Conservation (phyloP, 1,140 invertebrate genomes). For the Drosophila pseudoananassae region DNA sequence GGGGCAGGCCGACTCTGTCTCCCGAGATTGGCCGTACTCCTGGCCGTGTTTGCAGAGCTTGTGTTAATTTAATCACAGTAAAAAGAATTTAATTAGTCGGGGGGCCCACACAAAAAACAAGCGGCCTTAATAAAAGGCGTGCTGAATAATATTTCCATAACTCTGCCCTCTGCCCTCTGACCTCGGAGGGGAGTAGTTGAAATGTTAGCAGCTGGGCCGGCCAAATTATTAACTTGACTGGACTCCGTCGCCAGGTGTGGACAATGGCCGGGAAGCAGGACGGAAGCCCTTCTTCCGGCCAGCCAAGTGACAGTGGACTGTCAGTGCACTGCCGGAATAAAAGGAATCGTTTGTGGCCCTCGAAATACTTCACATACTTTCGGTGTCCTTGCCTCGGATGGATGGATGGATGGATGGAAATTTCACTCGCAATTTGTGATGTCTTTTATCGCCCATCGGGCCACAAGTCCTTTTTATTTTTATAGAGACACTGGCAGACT, state of each 20-base stretch:
- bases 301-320: neutral
- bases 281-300: neutral
- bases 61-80: constrained; percentile 72
- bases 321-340: neutral
- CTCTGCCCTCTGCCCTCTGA: constrained; percentile 1
- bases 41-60: constrained; percentile 34
- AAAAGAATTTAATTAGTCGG: constrained; percentile 71
- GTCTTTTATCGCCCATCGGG: constrained; percentile 47
- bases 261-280: constrained; percentile 14
- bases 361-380: too few species aligned
- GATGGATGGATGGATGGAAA: constrained; percentile 11
- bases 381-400: neutral
- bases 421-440: constrained; percentile 50
- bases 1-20: constrained; percentile 25
- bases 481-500: constrained; percentile 5
- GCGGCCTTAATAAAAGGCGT: constrained; percentile 45
- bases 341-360: too few species aligned
- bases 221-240: constrained; percentile 39
- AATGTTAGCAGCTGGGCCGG: constrained; percentile 23
- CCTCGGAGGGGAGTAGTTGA: neutral
- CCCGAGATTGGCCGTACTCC: constrained; percentile 27
- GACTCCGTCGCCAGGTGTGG: constrained; percentile 27
- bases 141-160: constrained; percentile 58
- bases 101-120: neutral
- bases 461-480: constrained; percentile 3